A percentile compares a stretch with the other conserved stretches of the same genome.
Evolutionary conservation across 2,797 vertebrate genomes (phyloP).

Genomic region (Anguilla obscura): DNA sequence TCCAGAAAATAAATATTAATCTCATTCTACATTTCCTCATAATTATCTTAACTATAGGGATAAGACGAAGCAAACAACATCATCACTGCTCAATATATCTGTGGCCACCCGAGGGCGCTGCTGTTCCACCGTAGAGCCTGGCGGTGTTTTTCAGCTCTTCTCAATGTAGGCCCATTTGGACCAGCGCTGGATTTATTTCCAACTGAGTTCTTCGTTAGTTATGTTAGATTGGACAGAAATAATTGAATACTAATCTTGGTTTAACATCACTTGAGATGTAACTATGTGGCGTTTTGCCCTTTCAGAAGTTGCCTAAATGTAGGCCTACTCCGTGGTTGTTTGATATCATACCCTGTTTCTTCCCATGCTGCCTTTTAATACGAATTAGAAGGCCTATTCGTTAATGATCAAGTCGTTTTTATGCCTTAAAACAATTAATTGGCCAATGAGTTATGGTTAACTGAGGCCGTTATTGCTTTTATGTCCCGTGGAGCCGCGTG

Average conservation of each 20-base stretch:
- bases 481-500: too few relatives aligned
- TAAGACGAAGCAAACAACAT: neutral
- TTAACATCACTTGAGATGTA: neutral
- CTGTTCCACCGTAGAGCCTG: constrained; percentile 55
- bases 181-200: neutral
- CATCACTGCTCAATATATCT: neutral
- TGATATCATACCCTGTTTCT: neutral
- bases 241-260: neutral
- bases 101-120: constrained; percentile 71
- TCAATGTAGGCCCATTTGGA: neutral
- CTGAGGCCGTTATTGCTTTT: too few relatives aligned
- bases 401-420: neutral
- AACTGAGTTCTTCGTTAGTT: neutral
- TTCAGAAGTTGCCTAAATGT: neutral
- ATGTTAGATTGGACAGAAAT: neutral
- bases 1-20: too few relatives aligned
- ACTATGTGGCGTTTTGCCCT: neutral
- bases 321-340: neutral
- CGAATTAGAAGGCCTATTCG: neutral
- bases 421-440: neutral
- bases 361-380: neutral
- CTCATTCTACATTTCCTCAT: neutral
- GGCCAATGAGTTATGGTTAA: neutral
- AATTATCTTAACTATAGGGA: neutral
- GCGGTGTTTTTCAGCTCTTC: neutral